phyloP scores from a whole-genome alignment of 2,113 vertebrate species.

The Cryptotis parvus region DNA sequence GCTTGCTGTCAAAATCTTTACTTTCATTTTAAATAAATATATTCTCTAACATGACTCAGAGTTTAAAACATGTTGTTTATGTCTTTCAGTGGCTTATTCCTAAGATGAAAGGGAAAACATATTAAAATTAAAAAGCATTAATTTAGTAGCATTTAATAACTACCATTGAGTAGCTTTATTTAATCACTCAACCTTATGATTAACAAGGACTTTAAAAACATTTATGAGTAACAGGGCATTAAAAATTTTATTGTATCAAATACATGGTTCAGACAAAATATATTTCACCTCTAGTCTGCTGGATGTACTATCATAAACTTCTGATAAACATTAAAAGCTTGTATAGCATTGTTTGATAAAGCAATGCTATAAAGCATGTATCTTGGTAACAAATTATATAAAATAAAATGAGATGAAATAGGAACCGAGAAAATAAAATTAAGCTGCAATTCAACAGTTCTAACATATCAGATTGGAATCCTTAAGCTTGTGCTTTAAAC shows the following conservation, averaged over 20 bases:
- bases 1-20: slow-evolving; percentile 18
- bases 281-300: background rate
- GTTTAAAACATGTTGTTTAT: slow-evolving; percentile 41
- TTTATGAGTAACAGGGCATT: background rate
- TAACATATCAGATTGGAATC: background rate
- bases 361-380: slow-evolving; percentile 15
- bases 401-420: slow-evolving; percentile 23
- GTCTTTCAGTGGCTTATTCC: background rate
- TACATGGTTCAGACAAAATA: slow-evolving; percentile 31
- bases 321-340: slow-evolving; percentile 60
- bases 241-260: slow-evolving; percentile 28
- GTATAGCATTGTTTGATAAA: too few relatives aligned
- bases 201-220: slow-evolving; percentile 51
- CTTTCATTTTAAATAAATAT: slow-evolving; percentile 36
- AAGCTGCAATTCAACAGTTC: background rate
- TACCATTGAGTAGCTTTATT: background rate
- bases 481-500: background rate
- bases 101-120: slow-evolving; percentile 51
- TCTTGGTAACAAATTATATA: slow-evolving; percentile 12
- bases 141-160: slow-evolving; percentile 30
- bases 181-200: slow-evolving; percentile 57
- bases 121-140: background rate
- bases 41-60: slow-evolving; percentile 35
- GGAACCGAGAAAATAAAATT: slow-evolving; percentile 23
- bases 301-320: slow-evolving; percentile 5